phyloP scores from a whole-genome alignment of 2,888 invertebrate genomes.

The Endotricha flammealis region DNA sequence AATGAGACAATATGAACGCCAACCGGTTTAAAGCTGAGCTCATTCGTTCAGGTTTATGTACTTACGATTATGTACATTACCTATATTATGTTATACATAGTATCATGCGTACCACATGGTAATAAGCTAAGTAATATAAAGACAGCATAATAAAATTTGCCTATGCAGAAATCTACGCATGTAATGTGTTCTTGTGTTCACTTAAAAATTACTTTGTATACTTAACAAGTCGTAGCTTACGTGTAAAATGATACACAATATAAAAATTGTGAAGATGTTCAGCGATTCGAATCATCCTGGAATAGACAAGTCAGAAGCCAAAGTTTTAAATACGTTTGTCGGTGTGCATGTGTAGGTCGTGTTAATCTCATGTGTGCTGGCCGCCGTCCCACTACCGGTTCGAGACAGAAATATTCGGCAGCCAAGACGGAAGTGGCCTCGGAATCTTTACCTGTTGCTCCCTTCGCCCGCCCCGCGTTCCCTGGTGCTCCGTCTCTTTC shows the following conservation, averaged over 20 bases:
- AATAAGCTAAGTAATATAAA: no score
- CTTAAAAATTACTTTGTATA: no score
- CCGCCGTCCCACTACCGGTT: conserved; percentile 76
- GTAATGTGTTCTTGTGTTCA: no score
- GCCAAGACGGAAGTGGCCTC: conserved; percentile 79
- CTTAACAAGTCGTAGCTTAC: no score
- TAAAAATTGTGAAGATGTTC: no score
- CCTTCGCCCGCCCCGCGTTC: conserved; percentile 67
- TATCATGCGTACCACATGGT: no score
- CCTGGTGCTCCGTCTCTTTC: conserved; percentile 49
- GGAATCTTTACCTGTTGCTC: conserved; percentile 79
- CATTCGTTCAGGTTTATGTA: conserved; percentile 47
- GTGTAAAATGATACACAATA: no score
- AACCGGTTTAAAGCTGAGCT: conserved; percentile 67
- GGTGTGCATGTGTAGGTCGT: conserved; percentile 36
- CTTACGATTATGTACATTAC: conserved; percentile 36
- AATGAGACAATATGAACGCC: conserved; percentile 69
- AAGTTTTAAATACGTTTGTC: conserved; percentile 34
- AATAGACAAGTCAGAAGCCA: conserved; percentile 29
- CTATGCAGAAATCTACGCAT: no score
- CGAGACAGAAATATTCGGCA: conserved; percentile 78
- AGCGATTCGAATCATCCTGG: conserved; percentile 27
- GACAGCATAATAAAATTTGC: no score
- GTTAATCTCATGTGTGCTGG: conserved; percentile 60
- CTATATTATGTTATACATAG: conserved; percentile 30